phyloP scores from a whole-genome alignment of 2,888 invertebrate genomes.

The Ennomos quercinarius region DNA sequence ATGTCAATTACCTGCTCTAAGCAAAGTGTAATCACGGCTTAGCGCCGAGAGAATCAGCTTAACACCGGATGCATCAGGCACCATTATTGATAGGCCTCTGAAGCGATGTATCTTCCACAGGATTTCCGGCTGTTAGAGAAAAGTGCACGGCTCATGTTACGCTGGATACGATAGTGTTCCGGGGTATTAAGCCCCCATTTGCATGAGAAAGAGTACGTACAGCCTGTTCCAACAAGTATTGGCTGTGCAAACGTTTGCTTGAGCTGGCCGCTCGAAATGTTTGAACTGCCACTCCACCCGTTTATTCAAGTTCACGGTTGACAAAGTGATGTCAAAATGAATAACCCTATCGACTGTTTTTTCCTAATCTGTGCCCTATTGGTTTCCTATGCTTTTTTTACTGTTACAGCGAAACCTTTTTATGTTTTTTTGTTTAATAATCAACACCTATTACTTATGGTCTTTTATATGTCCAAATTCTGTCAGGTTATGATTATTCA shows the following conservation, averaged over 20 bases:
- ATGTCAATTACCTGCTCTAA: conserved; percentile 21
- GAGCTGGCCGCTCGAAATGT: conserved; percentile 41
- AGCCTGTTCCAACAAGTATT: conserved; percentile 49
- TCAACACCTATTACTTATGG: too few relatives aligned
- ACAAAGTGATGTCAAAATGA: too few relatives aligned
- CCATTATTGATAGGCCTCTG: conserved; percentile 41
- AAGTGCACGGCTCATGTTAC: conserved; percentile 40
- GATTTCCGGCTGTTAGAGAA: conserved; percentile 26
- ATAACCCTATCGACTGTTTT: too few relatives aligned
- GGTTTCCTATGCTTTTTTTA: too few relatives aligned
- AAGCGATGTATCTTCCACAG: conserved; percentile 25
- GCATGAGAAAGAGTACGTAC: conserved; percentile 59
- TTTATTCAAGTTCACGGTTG: conserved; percentile 4
- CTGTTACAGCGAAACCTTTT: too few relatives aligned
- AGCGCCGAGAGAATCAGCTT: conserved; percentile 49
- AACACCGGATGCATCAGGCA: conserved; percentile 35
- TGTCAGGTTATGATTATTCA: too few relatives aligned
- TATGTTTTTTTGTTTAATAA: too few relatives aligned
- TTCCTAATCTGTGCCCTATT: too few relatives aligned
- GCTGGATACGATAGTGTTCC: conserved; percentile 40
- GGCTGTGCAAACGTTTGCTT: conserved; percentile 48
- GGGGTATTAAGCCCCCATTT: conserved; percentile 52
- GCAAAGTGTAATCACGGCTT: conserved; percentile 46
- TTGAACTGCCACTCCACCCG: conserved; percentile 35
- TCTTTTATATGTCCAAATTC: too few relatives aligned